Evolutionary conservation across 2,888 invertebrate genomes (phyloP).

Genomic region (Caenorhabditis sp.): DNA sequence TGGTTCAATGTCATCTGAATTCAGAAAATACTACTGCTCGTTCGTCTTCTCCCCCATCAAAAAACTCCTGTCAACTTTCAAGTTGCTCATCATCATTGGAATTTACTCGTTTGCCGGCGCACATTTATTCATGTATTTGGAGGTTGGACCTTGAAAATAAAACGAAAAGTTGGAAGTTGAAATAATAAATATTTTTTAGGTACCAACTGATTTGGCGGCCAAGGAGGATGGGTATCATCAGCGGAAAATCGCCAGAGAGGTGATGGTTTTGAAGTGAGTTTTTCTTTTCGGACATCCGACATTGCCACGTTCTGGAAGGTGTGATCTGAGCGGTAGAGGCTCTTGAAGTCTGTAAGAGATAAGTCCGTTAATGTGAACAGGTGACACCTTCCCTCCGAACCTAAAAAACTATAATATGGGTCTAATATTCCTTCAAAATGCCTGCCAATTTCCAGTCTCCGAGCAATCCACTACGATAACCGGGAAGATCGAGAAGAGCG

Average conservation of each 20-base stretch:
- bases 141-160: conserved; percentile 51
- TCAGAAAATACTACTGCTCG: conserved; percentile 65
- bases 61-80: conserved; percentile 59
- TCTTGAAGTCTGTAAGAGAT: too few species aligned
- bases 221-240: conserved; percentile 75
- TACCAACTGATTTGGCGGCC: conserved; percentile 73
- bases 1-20: too few species aligned
- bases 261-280: conserved; percentile 78
- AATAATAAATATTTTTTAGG: conserved; percentile 43
- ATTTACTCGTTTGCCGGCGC: conserved; percentile 80
- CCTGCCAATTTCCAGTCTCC: conserved; percentile 58
- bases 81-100: conserved; percentile 73
- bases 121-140: conserved; percentile 79
- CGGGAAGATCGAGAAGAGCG: conserved; percentile 73
- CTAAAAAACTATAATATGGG: too few species aligned
- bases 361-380: too few species aligned
- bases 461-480: conserved; percentile 75
- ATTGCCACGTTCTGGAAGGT: too few species aligned
- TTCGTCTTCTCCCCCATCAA: conserved; percentile 57
- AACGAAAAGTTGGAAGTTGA: conserved; percentile 11
- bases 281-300: too few species aligned
- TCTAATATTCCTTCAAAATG: background rate
- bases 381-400: too few species aligned
- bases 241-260: conserved; percentile 79
- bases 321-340: too few species aligned